phyloP scores from a whole-genome alignment of 2,797 vertebrate species.

The Dendrocincla tyrannina region DNA sequence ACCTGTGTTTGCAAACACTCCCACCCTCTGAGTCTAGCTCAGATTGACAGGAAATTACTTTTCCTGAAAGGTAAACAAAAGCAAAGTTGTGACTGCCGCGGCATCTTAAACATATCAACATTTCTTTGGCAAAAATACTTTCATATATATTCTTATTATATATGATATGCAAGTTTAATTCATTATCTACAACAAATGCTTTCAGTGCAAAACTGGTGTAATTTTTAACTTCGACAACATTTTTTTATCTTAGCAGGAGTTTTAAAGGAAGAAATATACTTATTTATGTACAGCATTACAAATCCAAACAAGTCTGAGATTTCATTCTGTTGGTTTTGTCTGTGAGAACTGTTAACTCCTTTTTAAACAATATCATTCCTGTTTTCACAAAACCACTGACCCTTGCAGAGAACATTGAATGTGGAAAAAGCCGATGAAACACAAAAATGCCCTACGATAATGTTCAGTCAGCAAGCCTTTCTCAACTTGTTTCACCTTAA shows the following conservation, averaged over 20 bases:
- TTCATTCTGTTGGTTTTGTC: not conserved
- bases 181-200: not conserved
- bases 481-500: not conserved
- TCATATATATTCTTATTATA: not conserved
- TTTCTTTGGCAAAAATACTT: not conserved
- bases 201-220: not conserved
- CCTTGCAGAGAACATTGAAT: not conserved
- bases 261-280: not conserved
- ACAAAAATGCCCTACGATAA: not conserved
- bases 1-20: constrained; percentile 26
- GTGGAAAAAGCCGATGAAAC: not conserved
- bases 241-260: not conserved
- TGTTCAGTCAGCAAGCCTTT: not conserved
- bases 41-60: constrained; percentile 37
- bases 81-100: not conserved
- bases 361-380: not conserved
- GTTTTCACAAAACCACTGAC: not conserved
- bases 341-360: not conserved
- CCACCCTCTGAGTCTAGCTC: not conserved
- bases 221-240: not conserved
- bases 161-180: not conserved
- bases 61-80: not conserved
- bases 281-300: not conserved
- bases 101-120: not conserved
- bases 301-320: not conserved